Evolutionary conservation across 2,113 vertebrate genomes (phyloP).

Genomic region (Progne subis): DNA sequence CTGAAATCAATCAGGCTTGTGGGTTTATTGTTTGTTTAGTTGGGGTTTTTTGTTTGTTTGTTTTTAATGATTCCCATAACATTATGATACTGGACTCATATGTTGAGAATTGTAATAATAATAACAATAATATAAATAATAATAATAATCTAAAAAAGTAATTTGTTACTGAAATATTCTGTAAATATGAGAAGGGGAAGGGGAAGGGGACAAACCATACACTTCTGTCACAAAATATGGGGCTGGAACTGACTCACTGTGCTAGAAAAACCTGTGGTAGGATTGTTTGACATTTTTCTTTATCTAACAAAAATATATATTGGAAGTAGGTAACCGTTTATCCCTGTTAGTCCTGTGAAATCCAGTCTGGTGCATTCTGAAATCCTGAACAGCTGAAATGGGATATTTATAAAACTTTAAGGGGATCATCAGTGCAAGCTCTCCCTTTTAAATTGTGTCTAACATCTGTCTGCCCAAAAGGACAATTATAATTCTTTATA

Average conservation of each 20-base stretch:
- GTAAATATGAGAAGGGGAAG: neutral
- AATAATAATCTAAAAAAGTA: neutral
- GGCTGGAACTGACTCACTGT: neutral
- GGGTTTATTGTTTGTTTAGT: neutral
- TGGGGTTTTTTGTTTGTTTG: neutral
- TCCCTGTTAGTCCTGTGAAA: neutral
- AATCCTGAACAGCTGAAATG: neutral
- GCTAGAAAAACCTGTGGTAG: neutral
- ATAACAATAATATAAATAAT: neutral
- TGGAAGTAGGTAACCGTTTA: neutral
- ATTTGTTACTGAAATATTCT: neutral
- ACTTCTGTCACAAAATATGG: neutral
- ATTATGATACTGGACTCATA: neutral
- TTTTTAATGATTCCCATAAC: neutral
- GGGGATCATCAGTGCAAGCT: neutral
- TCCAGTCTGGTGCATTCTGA: neutral
- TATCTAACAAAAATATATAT: neutral
- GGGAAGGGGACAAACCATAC: fast-evolving
- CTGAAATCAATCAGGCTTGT: neutral
- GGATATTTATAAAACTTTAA: neutral
- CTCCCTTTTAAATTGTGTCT: neutral
- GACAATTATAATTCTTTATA: neutral
- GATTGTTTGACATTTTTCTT: neutral
- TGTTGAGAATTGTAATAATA: neutral
- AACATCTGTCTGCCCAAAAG: neutral